Evolutionary conservation across 2,888 invertebrate species (phyloP), one percentile per base, ranked within the genome.

Genomic region (Ennomos quercinarius): DNA sequence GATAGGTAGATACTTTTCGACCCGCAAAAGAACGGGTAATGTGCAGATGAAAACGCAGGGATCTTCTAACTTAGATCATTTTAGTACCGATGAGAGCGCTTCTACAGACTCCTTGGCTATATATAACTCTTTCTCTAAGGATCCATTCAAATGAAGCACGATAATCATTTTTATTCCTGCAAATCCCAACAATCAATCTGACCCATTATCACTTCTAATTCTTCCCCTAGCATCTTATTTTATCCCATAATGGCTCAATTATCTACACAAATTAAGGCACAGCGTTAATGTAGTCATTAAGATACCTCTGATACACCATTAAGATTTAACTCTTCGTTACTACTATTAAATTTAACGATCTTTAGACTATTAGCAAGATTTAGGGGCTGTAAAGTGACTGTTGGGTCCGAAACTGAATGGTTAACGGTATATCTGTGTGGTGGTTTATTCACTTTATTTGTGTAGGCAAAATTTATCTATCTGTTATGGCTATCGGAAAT

Each of bases 191-290:
- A 42, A 42, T 17, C 42, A 36, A 34, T 42, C 36, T 35, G 12
- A n/a, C 35, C 35, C 43, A 57, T 57, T 47, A 57, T 38, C 51
- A 51, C 46, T 42, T 38, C 27, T 51, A 34, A 27, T 48, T 39
- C 67, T 66, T 74, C 71, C 66, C 69, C 72, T 53, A 64, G 66
- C 39, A 57, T 35, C 13, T 37, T 42, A 12, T 44, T 36, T 35
- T 10, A 41, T 11, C 13, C 10, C 12, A 42, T 54, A 47, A 51
- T 43, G 38, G 40, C 51, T 43, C 55, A 55, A 60, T 60, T 52
- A 54, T 42, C 13, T 10, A 34, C 45, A 55, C 49, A 55, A 60
- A 60, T 55, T 50, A 60, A 51, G 34, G 13, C 36, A 45, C 47
- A 42, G 53, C 62, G 51, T 62, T 53, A 49, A 59, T 59, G 42